Conservation (phyloP, 2,113 vertebrate genomes). For the Azemiops feae region DNA sequence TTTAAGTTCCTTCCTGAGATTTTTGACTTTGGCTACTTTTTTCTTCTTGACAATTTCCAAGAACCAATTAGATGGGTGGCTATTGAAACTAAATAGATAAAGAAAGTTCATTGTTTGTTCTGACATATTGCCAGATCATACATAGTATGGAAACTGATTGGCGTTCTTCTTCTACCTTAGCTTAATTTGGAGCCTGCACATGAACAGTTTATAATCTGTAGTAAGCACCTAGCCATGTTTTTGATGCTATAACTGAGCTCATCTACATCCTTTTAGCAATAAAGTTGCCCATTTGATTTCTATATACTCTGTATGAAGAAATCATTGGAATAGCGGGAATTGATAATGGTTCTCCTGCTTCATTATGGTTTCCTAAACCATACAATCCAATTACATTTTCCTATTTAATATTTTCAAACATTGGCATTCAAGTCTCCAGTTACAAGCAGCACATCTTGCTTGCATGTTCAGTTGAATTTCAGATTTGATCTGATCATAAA, state of each 20-base stretch:
- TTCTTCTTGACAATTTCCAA: background rate
- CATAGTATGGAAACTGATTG: background rate
- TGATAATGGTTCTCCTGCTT: too few relatives aligned
- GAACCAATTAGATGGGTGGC: background rate
- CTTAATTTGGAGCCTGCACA: background rate
- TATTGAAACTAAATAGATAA: background rate
- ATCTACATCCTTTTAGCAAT: background rate
- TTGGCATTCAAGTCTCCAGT: background rate
- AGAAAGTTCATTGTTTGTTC: background rate
- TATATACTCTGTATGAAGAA: background rate
- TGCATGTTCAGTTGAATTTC: background rate
- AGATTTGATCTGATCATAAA: background rate
- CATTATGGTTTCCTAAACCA: too few relatives aligned
- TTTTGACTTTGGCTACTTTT: background rate
- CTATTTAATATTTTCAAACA: background rate
- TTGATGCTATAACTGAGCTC: background rate
- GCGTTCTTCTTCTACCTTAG: background rate
- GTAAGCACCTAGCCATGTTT: background rate
- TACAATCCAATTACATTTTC: background rate
- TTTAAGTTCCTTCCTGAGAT: background rate
- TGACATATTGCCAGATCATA: background rate
- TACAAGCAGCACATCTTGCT: background rate
- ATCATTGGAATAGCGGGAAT: background rate
- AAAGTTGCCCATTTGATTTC: background rate
- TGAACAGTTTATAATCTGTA: background rate